phyloP scores from a whole-genome alignment of 2,113 vertebrate genomes.

The Eulemur rufifrons region DNA sequence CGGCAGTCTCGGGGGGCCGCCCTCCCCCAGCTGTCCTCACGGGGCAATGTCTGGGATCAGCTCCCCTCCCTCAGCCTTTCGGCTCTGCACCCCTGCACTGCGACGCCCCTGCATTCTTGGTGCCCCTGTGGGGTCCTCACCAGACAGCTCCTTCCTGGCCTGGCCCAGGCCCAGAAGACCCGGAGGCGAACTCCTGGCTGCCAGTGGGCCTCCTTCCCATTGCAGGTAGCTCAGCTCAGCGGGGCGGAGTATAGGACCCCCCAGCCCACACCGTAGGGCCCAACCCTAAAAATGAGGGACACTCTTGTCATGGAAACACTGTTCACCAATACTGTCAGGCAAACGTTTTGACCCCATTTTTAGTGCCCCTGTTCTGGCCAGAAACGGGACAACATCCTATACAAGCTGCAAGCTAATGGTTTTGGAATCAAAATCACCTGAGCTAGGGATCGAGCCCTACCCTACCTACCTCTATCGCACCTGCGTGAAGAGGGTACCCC shows the following conservation, averaged over 20 bases:
- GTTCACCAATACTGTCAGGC: rapidly evolving
- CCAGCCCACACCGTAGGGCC: no score
- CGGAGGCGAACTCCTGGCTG: neutral
- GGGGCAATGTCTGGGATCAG: rapidly evolving
- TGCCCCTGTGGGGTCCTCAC: rapidly evolving
- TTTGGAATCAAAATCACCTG: neutral
- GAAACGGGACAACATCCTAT: neutral
- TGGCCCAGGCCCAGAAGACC: neutral
- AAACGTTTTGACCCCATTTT: neutral
- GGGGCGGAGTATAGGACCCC: no score
- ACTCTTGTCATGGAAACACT: neutral
- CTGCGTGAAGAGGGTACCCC: rapidly evolving
- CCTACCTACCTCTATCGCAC: neutral
- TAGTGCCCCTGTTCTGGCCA: neutral
- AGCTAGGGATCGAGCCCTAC: neutral
- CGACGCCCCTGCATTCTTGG: rapidly evolving
- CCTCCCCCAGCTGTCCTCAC: no score
- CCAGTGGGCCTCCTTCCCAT: neutral
- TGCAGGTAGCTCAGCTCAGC: neutral
- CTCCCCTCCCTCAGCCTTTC: no score
- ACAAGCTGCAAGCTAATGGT: neutral
- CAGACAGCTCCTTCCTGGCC: neutral
- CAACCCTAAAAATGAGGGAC: neutral
- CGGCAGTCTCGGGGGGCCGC: no score
- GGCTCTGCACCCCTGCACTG: no score